These are phyloP conservation scores for Periophthalmus magnuspinnatus DNA, from an alignment of 2,797 vertebrate genomes.

Conservation along the genomic window DNA sequence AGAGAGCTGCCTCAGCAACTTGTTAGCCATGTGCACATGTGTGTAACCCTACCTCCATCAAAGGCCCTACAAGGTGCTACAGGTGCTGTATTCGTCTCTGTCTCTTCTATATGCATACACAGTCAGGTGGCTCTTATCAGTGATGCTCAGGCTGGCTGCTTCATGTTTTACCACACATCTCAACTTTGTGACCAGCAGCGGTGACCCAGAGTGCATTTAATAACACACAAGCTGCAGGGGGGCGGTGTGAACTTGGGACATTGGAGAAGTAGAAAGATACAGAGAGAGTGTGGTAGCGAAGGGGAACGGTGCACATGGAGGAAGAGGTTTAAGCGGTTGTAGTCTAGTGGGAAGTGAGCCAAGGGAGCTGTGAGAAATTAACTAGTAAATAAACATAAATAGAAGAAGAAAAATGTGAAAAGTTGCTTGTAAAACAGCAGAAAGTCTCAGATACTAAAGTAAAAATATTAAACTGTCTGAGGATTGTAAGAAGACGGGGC, in stretches of 20 bases:
- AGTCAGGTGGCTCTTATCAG: slow-evolving; percentile 52
- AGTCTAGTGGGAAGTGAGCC: background rate
- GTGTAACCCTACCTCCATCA: slow-evolving; percentile 29
- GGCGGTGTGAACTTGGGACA: slow-evolving; percentile 24
- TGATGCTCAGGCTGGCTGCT: slow-evolving; percentile 44
- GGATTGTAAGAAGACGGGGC: too few species aligned
- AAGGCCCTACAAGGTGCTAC: background rate
- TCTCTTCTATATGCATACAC: slow-evolving; percentile 55
- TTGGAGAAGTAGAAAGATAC: background rate
- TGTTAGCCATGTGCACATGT: slow-evolving; percentile 16
- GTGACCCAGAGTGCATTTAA: slow-evolving; percentile 31
- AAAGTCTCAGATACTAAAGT: background rate
- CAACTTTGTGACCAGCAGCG: slow-evolving; percentile 27
- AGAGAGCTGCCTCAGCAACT: slow-evolving; percentile 54
- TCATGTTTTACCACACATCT: slow-evolving; percentile 27
- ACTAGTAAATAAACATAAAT: background rate
- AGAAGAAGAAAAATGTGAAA: slow-evolving; percentile 12
- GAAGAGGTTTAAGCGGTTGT: background rate
- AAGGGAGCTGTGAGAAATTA: background rate
- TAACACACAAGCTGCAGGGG: slow-evolving; percentile 24
- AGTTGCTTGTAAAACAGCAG: slow-evolving; percentile 4
- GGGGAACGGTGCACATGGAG: slow-evolving; percentile 6
- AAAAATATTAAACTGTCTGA: background rate
- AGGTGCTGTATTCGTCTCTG: background rate
- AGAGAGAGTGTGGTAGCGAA: slow-evolving; percentile 1